Percentiles rank a stretch among this genome's conserved stretches.
phyloP scores from a whole-genome alignment of 2,888 invertebrate species.

The Meliscaeva auricollis region DNA sequence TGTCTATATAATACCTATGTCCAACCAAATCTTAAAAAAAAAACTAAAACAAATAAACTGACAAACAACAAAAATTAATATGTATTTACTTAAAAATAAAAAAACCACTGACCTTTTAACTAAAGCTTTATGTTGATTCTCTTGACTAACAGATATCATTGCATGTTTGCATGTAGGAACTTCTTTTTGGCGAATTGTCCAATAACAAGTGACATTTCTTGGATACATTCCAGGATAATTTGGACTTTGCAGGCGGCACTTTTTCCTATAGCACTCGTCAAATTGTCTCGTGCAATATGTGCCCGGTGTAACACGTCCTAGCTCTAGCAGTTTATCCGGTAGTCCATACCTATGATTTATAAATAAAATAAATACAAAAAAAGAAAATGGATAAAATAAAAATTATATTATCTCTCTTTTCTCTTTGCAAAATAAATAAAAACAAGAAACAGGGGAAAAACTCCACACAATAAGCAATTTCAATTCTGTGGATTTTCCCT shows the following conservation, averaged over 20 bases:
- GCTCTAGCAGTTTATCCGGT: constrained; percentile 90
- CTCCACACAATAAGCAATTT: constrained; percentile 56
- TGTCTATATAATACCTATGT: too few species aligned
- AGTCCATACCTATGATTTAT: constrained; percentile 87
- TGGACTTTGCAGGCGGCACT: constrained; percentile 94
- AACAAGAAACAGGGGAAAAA: not conserved
- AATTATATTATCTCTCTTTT: not conserved
- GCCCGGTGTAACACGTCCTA: constrained; percentile 93
- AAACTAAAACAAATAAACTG: too few species aligned
- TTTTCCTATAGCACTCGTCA: constrained; percentile 93
- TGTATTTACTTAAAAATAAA: not conserved
- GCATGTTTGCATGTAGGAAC: constrained; percentile 96
- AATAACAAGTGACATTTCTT: constrained; percentile 95
- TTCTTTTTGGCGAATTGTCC: constrained; percentile 93
- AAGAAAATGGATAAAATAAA: constrained; percentile 16
- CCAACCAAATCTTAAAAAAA: too few species aligned
- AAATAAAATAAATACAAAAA: not conserved
- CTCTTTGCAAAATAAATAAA: too few species aligned
- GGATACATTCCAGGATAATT: constrained; percentile 93
- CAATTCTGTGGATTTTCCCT: constrained; percentile 50
- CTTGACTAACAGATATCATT: constrained; percentile 93
- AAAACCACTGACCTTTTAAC: constrained; percentile 81
- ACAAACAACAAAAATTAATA: not conserved
- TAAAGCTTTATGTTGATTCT: constrained; percentile 87
- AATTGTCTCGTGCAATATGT: constrained; percentile 93